Percentiles rank a stretch among this genome's conserved stretches.
phyloP scores from a whole-genome alignment of 2,113 vertebrate genomes.

The Muscicapa adusta region DNA sequence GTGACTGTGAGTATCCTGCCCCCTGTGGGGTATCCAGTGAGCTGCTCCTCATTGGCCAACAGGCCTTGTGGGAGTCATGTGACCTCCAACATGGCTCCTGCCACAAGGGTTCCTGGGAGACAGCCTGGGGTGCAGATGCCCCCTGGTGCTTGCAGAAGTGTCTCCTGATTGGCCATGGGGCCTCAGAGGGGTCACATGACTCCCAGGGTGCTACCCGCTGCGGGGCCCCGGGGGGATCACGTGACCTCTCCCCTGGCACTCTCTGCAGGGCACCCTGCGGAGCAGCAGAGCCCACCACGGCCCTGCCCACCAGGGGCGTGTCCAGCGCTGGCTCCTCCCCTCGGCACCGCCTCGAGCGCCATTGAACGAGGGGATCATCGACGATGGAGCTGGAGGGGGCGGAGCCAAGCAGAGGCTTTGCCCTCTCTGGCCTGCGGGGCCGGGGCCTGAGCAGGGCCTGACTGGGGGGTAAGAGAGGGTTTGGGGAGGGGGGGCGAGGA shows the following conservation, averaged over 20 bases:
- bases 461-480: background rate
- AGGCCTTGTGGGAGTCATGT: background rate
- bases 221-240: accelerated
- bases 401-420: background rate
- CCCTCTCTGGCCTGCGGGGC: background rate
- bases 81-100: background rate
- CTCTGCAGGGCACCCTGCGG: background rate
- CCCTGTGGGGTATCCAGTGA: background rate
- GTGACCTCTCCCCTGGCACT: background rate
- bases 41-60: background rate
- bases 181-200: background rate
- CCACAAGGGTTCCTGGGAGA: background rate
- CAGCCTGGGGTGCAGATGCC: accelerated
- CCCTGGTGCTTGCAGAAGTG: background rate
- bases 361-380: background rate
- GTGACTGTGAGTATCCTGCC: background rate
- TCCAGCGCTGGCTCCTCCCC: background rate
- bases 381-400: accelerated
- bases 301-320: background rate
- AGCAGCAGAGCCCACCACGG: background rate
- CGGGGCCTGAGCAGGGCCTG: background rate
- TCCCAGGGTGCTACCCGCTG: accelerated
- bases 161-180: background rate
- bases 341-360: background rate
- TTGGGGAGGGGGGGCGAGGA: no score